Conservation (phyloP, 2,888 invertebrate genomes). For the Hypolimnas misippus region DNA sequence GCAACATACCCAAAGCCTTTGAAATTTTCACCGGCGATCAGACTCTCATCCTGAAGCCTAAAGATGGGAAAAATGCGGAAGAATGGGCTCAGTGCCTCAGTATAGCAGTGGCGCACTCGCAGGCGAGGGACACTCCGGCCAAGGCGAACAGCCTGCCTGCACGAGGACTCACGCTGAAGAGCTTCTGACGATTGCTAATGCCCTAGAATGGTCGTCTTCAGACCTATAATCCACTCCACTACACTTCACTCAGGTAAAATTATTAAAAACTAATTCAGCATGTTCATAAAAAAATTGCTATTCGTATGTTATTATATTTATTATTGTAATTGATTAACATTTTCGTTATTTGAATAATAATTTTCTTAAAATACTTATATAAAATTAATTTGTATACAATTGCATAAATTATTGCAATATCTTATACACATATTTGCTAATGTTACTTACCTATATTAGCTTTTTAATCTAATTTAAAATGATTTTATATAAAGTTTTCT, state of each 20-base stretch:
- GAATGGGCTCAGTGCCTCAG: conserved; percentile 98
- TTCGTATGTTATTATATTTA: no score
- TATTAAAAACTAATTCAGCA: no score
- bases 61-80: conserved; percentile 96
- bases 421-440: not conserved
- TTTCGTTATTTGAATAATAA: no score
- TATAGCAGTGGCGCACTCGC: conserved; percentile 95
- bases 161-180: conserved; percentile 76
- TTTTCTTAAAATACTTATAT: no score
- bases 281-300: no score
- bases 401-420: not conserved
- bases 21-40: conserved; percentile 98
- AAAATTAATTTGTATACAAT: not conserved
- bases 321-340: no score
- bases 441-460: not conserved
- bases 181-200: conserved; percentile 56
- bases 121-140: conserved; percentile 84
- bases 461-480: not conserved
- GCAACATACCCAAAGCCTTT: conserved; percentile 97
- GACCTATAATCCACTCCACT: conserved; percentile 5
- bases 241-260: conserved; percentile 1
- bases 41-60: conserved; percentile 96
- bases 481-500: not conserved
- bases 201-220: conserved; percentile 3
- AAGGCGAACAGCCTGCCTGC: conserved; percentile 81